Evolutionary conservation across 2,113 vertebrate genomes (phyloP).

Genomic region (Lepisosteus osseus): DNA sequence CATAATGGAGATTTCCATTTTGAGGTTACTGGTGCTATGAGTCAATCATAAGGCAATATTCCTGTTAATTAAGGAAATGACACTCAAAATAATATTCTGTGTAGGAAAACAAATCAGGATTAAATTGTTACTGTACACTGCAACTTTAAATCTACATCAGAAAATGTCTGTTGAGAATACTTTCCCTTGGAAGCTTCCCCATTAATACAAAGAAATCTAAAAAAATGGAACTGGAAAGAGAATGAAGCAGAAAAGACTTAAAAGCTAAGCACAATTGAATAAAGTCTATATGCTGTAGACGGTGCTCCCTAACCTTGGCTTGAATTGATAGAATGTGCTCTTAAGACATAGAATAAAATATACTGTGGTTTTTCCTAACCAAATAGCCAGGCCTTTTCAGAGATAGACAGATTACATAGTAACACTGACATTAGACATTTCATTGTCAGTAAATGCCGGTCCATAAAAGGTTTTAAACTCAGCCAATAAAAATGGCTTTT

Average conservation of each 20-base stretch:
- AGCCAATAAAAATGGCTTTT: neutral
- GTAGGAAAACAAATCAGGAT: too few species aligned
- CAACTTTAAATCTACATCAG: too few species aligned
- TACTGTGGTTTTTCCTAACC: neutral
- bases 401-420: slow-evolving; percentile 1
- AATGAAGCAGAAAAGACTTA: neutral
- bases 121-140: too few species aligned
- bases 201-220: too few species aligned
- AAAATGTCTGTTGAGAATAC: too few species aligned
- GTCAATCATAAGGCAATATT: too few species aligned
- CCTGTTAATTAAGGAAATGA: too few species aligned
- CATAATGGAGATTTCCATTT: too few species aligned
- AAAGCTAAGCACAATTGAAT: neutral
- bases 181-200: too few species aligned
- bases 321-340: neutral
- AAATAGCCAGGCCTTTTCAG: neutral
- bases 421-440: neutral
- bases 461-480: neutral
- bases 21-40: too few species aligned
- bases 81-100: too few species aligned
- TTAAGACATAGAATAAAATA: neutral
- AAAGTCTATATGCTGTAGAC: neutral
- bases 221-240: too few species aligned
- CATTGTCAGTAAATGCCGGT: neutral
- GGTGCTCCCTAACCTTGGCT: neutral